A percentile compares a stretch with the other conserved stretches of the same genome.
These are phyloP conservation scores for Drosophila baimaii DNA, from an alignment of 1,140 invertebrate genomes.

Conservation along the genomic window DNA sequence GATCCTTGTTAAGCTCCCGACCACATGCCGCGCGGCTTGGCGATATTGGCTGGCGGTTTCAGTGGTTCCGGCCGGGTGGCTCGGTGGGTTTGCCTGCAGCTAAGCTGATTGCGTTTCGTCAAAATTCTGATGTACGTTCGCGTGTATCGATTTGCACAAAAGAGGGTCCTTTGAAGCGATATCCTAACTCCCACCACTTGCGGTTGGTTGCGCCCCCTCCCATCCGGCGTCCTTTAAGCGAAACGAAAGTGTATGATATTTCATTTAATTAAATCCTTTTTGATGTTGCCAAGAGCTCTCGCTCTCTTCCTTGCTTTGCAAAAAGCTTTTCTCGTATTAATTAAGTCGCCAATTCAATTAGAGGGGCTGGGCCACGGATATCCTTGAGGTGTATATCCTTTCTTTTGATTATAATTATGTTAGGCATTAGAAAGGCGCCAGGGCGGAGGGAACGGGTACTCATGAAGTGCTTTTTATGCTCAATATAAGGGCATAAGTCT, in stretches of 20 bases:
- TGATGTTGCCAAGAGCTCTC: conserved; percentile 51
- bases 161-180: conserved; percentile 55
- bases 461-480: background rate
- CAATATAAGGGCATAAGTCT: too few relatives aligned
- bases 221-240: conserved; percentile 43
- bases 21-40: conserved; percentile 48
- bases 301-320: conserved; percentile 9
- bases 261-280: conserved; percentile 74
- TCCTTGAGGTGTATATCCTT: conserved; percentile 25
- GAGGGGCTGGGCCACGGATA: conserved; percentile 28
- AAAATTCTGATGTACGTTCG: conserved; percentile 62
- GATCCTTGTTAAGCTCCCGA: conserved; percentile 43
- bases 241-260: conserved; percentile 67
- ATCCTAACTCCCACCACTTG: conserved; percentile 25
- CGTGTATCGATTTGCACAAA: conserved; percentile 61
- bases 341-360: conserved; percentile 64
- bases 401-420: conserved; percentile 35
- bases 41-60: conserved; percentile 52
- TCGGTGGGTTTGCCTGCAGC: conserved; percentile 63
- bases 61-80: conserved; percentile 40
- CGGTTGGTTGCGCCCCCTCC: conserved; percentile 34
- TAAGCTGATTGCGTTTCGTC: conserved; percentile 73
- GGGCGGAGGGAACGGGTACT: background rate
- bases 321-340: conserved; percentile 49
- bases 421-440: conserved; percentile 6